Base-by-base conservation (phyloP, 2,888 invertebrate genomes). In the Papilio protenor region DNA sequence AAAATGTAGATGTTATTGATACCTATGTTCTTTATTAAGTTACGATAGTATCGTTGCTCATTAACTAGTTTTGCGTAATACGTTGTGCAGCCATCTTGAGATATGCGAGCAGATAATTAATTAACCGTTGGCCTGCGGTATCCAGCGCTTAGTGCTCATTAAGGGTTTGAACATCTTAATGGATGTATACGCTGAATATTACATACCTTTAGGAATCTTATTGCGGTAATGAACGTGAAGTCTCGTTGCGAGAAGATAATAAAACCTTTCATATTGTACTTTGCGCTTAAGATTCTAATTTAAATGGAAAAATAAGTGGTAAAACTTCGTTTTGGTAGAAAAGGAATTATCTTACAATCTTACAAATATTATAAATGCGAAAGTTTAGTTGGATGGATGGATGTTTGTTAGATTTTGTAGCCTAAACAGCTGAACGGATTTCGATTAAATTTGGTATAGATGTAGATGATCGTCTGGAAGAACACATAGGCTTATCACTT, bases 71-170 rank as follows among this genome's bases (percentile, higher is more conserved):
- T 81, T 81, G 80, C 84, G 82, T 83, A 83, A 82, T 14, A 21
- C 45, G 1, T 5, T 21, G 82, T 83, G 85, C 84, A 84, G 85
- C 85, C 84, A 86, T 85, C 85, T 87, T 86, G 80, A 83, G 73
- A 59, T 59, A 59, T 73, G 45, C 45, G 59, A 45, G 40, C 21
- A 83, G 84, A 85, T 89, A 88, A 89, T 90, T 90, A 89, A 89
- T 89, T 87, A 86, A 88, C 81, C 84, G 85, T 85, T 86, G 86
- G 86, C 85, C 86, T 82, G 86, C 80, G 85, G 87, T 81, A 79
- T 81, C 82, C 83, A 52, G 66, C 75, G 75, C 79, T 73, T 66
- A 66, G 66, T 45, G 52, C 79, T 79, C 80, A 79, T 83, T 79
- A 81, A 81, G 82, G 79, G 76, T 80, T 77, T 75, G 79, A 76